phyloP scores from a whole-genome alignment of 2,113 vertebrate species.

The Colaptes auratus region DNA sequence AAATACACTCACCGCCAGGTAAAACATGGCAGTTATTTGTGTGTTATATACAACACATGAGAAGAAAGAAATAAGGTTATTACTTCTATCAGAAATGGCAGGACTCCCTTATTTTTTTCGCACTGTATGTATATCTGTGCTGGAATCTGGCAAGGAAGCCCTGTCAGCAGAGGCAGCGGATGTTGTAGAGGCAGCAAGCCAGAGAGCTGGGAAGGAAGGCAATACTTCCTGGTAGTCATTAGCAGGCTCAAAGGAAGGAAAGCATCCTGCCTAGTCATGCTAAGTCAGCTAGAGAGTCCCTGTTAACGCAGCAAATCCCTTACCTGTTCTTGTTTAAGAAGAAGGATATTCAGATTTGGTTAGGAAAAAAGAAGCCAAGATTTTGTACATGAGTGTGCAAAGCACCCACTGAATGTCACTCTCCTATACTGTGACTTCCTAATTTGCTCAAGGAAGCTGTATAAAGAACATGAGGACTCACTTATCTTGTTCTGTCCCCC shows the following conservation, averaged over 20 bases:
- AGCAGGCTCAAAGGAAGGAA: constrained; percentile 12
- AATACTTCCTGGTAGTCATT: constrained; percentile 28
- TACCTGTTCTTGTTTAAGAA: neutral
- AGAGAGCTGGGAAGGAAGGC: constrained; percentile 38
- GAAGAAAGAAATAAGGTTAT: neutral
- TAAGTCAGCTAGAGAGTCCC: constrained; percentile 10
- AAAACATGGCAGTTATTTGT: neutral
- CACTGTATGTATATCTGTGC: neutral
- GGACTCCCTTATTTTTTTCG: neutral
- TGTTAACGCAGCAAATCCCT: neutral
- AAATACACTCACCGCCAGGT: neutral
- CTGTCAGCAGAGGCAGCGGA: neutral
- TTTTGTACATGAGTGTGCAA: neutral
- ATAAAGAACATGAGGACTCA: neutral
- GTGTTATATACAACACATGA: neutral
- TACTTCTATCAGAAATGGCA: neutral
- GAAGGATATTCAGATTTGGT: neutral
- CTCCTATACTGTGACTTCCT: neutral
- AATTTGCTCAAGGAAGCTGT: neutral
- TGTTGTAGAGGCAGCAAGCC: constrained; percentile 1
- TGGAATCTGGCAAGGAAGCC: neutral
- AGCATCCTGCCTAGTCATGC: constrained; percentile 37
- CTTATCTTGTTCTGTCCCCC: neutral
- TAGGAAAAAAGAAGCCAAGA: neutral
- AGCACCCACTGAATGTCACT: neutral